A percentile compares a stretch with the other conserved stretches of the same genome.
Evolutionary conservation across 2,888 invertebrate species (phyloP).

Genomic region (Leptopterna dolabrata): DNA sequence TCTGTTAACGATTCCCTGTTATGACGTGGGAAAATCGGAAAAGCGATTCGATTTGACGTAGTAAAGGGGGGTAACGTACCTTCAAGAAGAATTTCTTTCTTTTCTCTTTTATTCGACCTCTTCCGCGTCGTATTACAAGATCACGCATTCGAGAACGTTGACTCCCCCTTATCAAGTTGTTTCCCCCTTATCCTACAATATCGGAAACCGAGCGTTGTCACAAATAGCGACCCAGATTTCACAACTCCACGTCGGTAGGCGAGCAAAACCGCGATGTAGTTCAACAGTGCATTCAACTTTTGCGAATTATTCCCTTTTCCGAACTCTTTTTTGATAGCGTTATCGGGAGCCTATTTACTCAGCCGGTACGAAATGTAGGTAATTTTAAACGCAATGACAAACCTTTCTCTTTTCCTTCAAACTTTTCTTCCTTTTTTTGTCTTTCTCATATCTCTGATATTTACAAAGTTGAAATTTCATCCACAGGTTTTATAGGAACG

Average conservation of each 20-base stretch:
- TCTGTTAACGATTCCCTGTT: neutral
- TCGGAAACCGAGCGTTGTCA: constrained; percentile 16
- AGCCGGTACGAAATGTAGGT: neutral
- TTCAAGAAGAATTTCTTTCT: neutral
- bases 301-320: neutral
- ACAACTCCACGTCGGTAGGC: neutral
- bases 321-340: neutral
- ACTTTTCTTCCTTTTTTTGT: no score
- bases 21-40: neutral
- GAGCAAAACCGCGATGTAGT: neutral
- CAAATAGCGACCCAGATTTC: constrained; percentile 42
- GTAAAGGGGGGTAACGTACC: neutral
- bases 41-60: neutral
- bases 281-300: constrained; percentile 32
- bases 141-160: neutral
- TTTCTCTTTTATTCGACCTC: neutral
- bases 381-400: neutral
- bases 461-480: no score
- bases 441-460: no score
- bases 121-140: neutral
- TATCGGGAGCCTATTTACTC: constrained; percentile 21
- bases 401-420: no score
- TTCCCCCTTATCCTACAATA: neutral
- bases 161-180: constrained; percentile 3
- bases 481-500: no score